Evolutionary conservation across 2,797 vertebrate genomes (phyloP).

Genomic region (Sciurus vulgaris): DNA sequence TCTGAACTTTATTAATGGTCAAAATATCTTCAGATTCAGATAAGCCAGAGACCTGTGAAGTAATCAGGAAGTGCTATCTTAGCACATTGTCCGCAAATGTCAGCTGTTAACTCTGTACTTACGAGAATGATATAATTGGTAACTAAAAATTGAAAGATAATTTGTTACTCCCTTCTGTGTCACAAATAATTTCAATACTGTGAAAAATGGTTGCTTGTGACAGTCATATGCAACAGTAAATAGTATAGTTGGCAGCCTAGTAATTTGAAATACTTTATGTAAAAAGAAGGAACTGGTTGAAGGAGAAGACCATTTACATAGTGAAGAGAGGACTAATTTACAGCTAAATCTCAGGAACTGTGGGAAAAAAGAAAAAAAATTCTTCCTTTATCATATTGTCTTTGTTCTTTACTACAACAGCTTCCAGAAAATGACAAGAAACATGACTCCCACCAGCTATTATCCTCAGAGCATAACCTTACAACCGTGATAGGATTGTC

Average conservation of each 20-base stretch:
- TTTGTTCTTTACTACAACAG: neutral
- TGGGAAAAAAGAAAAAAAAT: neutral
- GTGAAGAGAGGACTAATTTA: neutral
- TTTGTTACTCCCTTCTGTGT: neutral
- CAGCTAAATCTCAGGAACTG: neutral
- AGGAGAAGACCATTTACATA: neutral
- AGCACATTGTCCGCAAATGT: neutral
- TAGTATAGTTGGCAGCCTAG: neutral
- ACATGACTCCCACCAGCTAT: neutral
- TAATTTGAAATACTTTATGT: neutral
- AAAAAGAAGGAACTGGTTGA: neutral
- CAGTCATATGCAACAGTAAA: neutral
- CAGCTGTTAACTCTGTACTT: neutral
- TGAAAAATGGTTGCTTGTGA: neutral
- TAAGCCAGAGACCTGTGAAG: constrained; percentile 38
- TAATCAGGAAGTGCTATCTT: constrained; percentile 27
- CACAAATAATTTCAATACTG: neutral
- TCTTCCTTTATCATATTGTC: neutral
- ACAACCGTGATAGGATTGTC: neutral
- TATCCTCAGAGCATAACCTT: neutral
- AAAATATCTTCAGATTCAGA: constrained; percentile 51
- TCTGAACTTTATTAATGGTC: constrained; percentile 68
- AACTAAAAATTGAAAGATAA: constrained; percentile 5
- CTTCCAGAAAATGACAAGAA: neutral
- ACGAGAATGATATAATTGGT: neutral